phyloP scores from a whole-genome alignment of 2,113 vertebrate genomes.

The mouse (Mus musculus) region GRCm39 chr2:133980001-133980500 shows the following conservation, averaged over 20 bases:
- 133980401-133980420: not conserved
- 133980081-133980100: not conserved
- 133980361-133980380: not conserved
- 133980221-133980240: not conserved
- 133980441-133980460: not conserved
- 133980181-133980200: not conserved
- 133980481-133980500: too few species aligned
- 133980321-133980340: not conserved
- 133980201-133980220: not conserved
- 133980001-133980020: not conserved
- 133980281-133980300: not conserved
- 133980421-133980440: not conserved
- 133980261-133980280: not conserved
- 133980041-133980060: not conserved
- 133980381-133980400: not conserved
- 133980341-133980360: not conserved
- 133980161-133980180: not conserved
- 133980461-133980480: not conserved
- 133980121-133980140: not conserved
- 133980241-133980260: not conserved
- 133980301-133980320: constrained; percentile 14
- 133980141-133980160: not conserved
- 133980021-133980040: not conserved
- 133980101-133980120: not conserved
- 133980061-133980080: not conserved